Evolutionary conservation across 1,140 invertebrate genomes (phyloP).

Genomic region (Macrosteles quadrilineatus): DNA sequence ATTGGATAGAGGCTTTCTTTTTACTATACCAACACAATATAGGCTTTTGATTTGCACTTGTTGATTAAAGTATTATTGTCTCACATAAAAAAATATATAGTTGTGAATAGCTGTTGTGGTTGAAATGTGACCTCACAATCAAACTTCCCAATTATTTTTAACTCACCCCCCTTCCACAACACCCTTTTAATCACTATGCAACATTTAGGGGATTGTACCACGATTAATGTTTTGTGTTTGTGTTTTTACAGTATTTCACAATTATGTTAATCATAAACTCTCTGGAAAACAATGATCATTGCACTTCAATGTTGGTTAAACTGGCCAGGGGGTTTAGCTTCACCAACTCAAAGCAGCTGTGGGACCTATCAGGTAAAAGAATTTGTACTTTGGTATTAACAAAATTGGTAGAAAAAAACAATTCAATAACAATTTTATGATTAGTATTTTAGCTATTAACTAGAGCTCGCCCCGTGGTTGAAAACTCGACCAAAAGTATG

Average conservation of each 20-base stretch:
- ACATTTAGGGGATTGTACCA: too few species aligned
- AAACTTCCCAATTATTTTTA: not conserved
- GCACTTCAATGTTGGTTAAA: not conserved
- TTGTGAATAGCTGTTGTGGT: slow-evolving; percentile 19
- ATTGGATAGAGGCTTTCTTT: slow-evolving; percentile 18
- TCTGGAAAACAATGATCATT: not conserved
- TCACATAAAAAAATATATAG: slow-evolving; percentile 20
- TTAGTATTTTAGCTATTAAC: too few species aligned
- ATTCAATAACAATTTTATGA: too few species aligned
- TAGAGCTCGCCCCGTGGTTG: too few species aligned
- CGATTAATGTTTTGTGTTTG: too few species aligned
- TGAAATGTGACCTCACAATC: not conserved
- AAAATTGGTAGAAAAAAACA: too few species aligned
- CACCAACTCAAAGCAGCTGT: not conserved
- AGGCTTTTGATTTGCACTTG: not conserved
- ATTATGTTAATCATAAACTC: not conserved
- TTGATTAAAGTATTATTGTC: not conserved
- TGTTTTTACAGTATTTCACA: slow-evolving; percentile 1
- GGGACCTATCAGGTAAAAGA: not conserved
- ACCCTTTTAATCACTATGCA: too few species aligned
- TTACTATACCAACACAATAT: not conserved
- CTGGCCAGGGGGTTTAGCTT: not conserved
- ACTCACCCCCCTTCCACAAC: not conserved
- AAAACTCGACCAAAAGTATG: too few species aligned
- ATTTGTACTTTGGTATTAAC: not conserved